phyloP scores from a whole-genome alignment of 2,888 invertebrate genomes.

The Tetranychus piercei region DNA sequence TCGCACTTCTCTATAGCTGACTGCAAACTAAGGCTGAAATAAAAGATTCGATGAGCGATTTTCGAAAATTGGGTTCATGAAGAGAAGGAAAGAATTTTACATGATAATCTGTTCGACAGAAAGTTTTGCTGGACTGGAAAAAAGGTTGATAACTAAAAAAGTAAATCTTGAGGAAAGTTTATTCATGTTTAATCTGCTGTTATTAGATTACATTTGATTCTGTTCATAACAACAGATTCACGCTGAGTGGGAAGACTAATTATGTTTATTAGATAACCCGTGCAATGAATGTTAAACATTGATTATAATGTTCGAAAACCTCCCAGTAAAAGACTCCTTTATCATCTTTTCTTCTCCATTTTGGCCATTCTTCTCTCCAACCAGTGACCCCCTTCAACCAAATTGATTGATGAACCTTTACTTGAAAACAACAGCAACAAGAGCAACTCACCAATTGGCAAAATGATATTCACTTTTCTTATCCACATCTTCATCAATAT shows the following conservation, averaged over 20 bases:
- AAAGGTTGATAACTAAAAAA: too few relatives aligned
- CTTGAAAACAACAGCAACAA: not conserved
- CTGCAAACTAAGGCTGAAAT: too few relatives aligned
- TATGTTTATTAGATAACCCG: not conserved
- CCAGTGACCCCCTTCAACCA: not conserved
- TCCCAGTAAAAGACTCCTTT: not conserved
- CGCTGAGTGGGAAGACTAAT: not conserved
- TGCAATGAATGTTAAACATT: not conserved
- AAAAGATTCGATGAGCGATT: too few relatives aligned
- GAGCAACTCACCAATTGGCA: not conserved
- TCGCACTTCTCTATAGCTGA: too few relatives aligned
- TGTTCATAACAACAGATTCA: not conserved
- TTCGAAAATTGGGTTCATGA: too few relatives aligned
- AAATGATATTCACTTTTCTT: not conserved
- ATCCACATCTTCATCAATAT: not conserved
- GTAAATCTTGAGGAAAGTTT: not conserved
- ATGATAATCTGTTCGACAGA: too few relatives aligned
- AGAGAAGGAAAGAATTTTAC: too few relatives aligned
- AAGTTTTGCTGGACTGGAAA: too few relatives aligned
- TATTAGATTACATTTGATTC: not conserved
- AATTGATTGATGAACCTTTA: not conserved
- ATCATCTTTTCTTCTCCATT: conserved; percentile 1
- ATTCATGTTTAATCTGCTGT: not conserved
- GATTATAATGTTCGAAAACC: not conserved
- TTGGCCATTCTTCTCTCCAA: not conserved